These are phyloP conservation scores for Melanaphis sacchari DNA, from an alignment of 1,140 invertebrate species.

Conservation along the genomic window DNA sequence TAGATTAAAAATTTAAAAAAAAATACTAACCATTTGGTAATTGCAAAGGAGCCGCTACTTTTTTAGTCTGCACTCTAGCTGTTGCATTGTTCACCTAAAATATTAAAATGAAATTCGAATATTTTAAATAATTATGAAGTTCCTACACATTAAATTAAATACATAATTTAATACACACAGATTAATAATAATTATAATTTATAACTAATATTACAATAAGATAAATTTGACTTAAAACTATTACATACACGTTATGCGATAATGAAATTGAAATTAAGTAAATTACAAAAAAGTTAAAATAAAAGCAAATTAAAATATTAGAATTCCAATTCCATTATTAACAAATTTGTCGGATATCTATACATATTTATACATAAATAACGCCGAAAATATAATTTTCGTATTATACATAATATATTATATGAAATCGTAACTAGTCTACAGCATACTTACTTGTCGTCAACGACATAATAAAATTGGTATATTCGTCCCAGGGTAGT, in stretches of 20 bases:
- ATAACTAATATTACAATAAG: neutral
- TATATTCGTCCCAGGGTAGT: conserved; percentile 11
- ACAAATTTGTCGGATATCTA: conserved; percentile 12
- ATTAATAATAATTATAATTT: conserved; percentile 24
- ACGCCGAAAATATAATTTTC: neutral
- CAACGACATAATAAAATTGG: conserved; percentile 35
- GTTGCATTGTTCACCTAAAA: conserved; percentile 96
- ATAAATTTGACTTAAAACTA: conserved; percentile 10
- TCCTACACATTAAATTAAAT: conserved; percentile 56
- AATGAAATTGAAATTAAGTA: conserved; percentile 41
- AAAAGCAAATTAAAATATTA: neutral
- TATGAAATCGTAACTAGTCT: neutral
- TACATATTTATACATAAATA: conserved; percentile 18
- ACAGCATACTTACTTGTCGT: conserved; percentile 44
- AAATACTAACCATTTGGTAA: conserved; percentile 88
- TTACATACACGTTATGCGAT: neutral
- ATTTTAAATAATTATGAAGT: neutral
- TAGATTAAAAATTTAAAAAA: neutral
- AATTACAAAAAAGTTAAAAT: neutral
- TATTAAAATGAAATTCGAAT: conserved; percentile 59
- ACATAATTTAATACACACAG: conserved; percentile 24
- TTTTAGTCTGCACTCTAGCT: conserved; percentile 97
- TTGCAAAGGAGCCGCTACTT: conserved; percentile 74
- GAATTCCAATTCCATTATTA: conserved; percentile 49
- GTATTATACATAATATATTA: conserved; percentile 5